phyloP scores from a whole-genome alignment of 2,113 vertebrate species.

The Limanda limanda region DNA sequence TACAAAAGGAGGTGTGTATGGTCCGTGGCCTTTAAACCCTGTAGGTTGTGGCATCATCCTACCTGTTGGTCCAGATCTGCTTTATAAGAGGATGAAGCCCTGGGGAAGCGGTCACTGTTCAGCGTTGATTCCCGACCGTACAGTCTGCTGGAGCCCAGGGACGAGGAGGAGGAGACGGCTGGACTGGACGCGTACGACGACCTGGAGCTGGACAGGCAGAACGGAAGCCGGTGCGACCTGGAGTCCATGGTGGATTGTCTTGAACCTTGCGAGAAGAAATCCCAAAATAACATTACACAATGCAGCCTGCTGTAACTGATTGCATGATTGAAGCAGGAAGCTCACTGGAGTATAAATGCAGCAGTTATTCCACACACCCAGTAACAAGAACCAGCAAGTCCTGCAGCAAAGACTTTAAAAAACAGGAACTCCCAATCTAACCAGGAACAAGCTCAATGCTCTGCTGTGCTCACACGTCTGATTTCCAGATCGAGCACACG shows the following conservation, averaged over 20 bases:
- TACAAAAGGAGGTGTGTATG: not conserved
- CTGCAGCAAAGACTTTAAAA: slow-evolving; percentile 4
- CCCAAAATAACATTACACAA: not conserved
- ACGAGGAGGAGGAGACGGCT: slow-evolving; percentile 69
- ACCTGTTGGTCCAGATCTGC: slow-evolving; percentile 90
- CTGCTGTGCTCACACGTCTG: not conserved
- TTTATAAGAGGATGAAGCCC: slow-evolving; percentile 86
- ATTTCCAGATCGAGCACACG: slow-evolving; percentile 40
- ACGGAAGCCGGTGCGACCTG: slow-evolving; percentile 90
- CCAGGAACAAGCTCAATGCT: too few relatives aligned
- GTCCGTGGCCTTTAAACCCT: not conserved
- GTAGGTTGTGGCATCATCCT: slow-evolving; percentile 42
- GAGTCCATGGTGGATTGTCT: slow-evolving; percentile 89
- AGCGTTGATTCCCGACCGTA: slow-evolving; percentile 80
- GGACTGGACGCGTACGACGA: slow-evolving; percentile 70
- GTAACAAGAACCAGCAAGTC: not conserved
- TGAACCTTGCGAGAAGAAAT: slow-evolving; percentile 11
- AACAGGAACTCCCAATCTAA: not conserved
- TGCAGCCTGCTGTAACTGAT: too few relatives aligned
- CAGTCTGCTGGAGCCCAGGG: slow-evolving; percentile 71
- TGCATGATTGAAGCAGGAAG: not conserved
- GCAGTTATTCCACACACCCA: not conserved
- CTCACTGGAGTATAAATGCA: not conserved
- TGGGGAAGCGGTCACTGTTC: slow-evolving; percentile 83
- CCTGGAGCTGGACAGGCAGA: slow-evolving; percentile 84